A percentile compares a stretch with the other conserved stretches of the same genome.
Conservation (phyloP, 2,888 invertebrate species). For the Epinotia ramella region DNA sequence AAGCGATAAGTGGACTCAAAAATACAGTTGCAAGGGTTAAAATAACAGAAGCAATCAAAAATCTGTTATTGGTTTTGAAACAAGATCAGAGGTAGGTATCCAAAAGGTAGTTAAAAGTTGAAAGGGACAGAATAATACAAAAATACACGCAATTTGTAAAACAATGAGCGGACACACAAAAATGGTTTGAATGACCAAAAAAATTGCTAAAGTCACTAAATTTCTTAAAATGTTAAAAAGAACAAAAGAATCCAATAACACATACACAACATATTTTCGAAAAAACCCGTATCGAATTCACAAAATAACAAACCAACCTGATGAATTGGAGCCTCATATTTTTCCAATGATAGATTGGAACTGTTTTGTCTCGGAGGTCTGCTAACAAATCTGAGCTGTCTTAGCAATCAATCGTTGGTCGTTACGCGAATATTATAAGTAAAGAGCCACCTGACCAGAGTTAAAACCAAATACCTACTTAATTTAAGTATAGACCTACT, state of each 20-base stretch:
- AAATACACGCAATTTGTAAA: background rate
- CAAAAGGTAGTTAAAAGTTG: no score
- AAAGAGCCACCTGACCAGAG: background rate
- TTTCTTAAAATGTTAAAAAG: background rate
- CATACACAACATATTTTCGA: background rate
- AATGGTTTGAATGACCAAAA: background rate
- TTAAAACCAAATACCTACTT: background rate
- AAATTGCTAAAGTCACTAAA: background rate
- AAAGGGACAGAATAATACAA: background rate
- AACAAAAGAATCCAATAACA: background rate
- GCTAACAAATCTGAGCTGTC: background rate
- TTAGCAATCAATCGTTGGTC: background rate
- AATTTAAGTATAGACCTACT: background rate
- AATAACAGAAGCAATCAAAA: no score
- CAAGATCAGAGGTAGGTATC: no score
- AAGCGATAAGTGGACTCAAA: background rate
- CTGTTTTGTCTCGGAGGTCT: background rate
- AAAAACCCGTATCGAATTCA: background rate
- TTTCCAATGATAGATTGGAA: slow-evolving; percentile 7
- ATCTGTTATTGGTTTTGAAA: no score
- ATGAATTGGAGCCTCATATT: slow-evolving; percentile 17
- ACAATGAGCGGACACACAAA: slow-evolving; percentile 1
- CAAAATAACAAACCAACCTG: background rate
- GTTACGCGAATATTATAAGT: background rate
- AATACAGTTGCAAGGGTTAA: background rate